Evolutionary conservation across 2,888 invertebrate species (phyloP), one percentile per base, ranked within the genome.

Genomic region (Drosophila putrida): DNA sequence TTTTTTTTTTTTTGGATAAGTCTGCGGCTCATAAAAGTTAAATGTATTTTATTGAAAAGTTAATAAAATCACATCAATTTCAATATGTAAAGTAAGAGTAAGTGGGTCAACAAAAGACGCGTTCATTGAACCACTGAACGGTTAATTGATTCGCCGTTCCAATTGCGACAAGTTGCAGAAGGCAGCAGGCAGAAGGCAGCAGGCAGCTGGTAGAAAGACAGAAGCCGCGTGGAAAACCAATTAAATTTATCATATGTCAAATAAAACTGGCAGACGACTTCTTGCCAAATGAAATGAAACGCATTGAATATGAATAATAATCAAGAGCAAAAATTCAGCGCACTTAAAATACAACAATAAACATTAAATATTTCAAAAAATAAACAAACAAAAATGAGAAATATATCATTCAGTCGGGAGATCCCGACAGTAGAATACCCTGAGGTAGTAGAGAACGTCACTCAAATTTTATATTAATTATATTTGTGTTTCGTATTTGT

Each of bases 201-300:
- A 10, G 10, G 25, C 11, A 25, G 20, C 47, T 20, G 20, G 41
- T 6, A 35, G 13, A 51, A 35, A 51, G 39, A 63, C 57, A 58
- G 25, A 55, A 75, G 64, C 50, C 38, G 43, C 20, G 62, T 60
- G 60, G 47, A 57, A 82, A 68, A 57, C 36, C 82, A 84, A 81
- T 82, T 81, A 75, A 81, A 69, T 71, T 74, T 81, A 78, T 86
- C 75, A 72, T 71, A 65, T 78, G 82, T 81, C 73, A 73, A 71
- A 64, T 55, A 59, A 33, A 61, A 66, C 60, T 50, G 41, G 20
- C 62, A 31, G 44, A 25, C 61, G 68, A 64, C 58, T 61, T 44
- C 38, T 46, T 31, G 57, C 41, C 62, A 79, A 75, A 60, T 64
- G 47, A 63, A 75, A 81, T 54, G 68, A 65, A 82, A 63, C 55